Evolutionary conservation across 2,113 vertebrate species (phyloP), one percentile per base, ranked within the genome.

Genomic region (Engystomops pustulosus): DNA sequence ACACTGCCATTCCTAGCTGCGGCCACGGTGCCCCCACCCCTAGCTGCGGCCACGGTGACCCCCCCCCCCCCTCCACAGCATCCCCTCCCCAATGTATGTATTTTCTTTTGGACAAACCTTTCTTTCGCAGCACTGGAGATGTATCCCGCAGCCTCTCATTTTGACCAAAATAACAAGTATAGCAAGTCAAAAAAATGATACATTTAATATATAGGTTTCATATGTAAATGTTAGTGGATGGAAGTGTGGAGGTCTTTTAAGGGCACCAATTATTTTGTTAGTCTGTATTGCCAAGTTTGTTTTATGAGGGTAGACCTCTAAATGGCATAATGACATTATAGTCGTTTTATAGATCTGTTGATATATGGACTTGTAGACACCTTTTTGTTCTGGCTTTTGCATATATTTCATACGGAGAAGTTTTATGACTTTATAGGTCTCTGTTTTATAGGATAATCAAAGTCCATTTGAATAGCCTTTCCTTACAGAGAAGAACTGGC

Each of bases 381-480:
- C 3, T 68, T 34, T 67, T 69, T 69, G 30, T 32, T 38, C 34
- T 11, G 17, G 36, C 27, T 69, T 69, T 70, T 70, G 34, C 34
- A 70, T 70, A 70, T 5, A 70, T 23, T 41, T 67, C 41, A 38
- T 69, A 38, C 34, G n/a, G 34, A 68, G 32, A 20, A 34, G 7
- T 68, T 36, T 15, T 65, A 32, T 68, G 30, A 4, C 67, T 38
- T 70, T n/a, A 44, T 3, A 70, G 12, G 68, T 44, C 8, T n/a
- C n/a, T 70, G 8, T 23, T 70, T 70, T 70, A 41, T 70, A 70
- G 34, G 14, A n/a, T 70, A 44, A 70, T 41, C 68, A 44, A 70
- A 70, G 32, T 38, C 68, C 18, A 69, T 70, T 70, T 69, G 34
- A 44, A 70, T 70, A 70, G 36, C 67, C 67, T 38, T 65, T 67